phyloP scores from a whole-genome alignment of 2,888 invertebrate genomes.

The Merodon equestris region DNA sequence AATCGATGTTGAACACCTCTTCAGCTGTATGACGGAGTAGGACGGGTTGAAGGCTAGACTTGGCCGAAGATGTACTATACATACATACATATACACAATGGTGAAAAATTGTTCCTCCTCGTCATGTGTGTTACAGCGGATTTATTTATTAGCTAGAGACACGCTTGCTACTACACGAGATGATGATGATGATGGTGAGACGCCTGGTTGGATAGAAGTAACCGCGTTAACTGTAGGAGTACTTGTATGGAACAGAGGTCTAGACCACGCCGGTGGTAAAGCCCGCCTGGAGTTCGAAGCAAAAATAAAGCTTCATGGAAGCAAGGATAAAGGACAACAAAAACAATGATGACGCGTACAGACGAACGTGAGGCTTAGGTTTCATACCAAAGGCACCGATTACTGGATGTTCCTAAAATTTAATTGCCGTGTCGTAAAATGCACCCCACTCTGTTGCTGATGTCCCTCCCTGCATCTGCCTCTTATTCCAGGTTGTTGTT shows the following conservation, averaged over 20 bases:
- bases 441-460: slow-evolving; percentile 49
- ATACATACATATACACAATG: no score
- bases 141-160: slow-evolving; percentile 64
- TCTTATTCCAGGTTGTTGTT: slow-evolving; percentile 3
- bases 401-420: slow-evolving; percentile 57
- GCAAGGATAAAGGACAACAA: slow-evolving; percentile 45
- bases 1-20: slow-evolving; percentile 65
- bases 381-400: no score
- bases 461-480: no score
- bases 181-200: not conserved
- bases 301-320: slow-evolving; percentile 27
- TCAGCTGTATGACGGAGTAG: not conserved
- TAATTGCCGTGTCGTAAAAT: slow-evolving; percentile 67
- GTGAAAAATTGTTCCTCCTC: not conserved
- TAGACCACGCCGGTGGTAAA: no score
- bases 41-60: slow-evolving; percentile 2
- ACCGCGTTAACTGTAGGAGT: no score
- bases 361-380: not conserved
- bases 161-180: slow-evolving; percentile 39
- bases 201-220: not conserved
- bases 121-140: slow-evolving; percentile 12
- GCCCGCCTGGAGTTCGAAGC: no score
- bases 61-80: no score
- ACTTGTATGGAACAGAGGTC: no score
- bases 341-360: no score